A percentile compares a stretch with the other conserved stretches of the same genome.
Evolutionary conservation across 1,140 invertebrate genomes (phyloP).

Genomic region (Drosophila burlai): DNA sequence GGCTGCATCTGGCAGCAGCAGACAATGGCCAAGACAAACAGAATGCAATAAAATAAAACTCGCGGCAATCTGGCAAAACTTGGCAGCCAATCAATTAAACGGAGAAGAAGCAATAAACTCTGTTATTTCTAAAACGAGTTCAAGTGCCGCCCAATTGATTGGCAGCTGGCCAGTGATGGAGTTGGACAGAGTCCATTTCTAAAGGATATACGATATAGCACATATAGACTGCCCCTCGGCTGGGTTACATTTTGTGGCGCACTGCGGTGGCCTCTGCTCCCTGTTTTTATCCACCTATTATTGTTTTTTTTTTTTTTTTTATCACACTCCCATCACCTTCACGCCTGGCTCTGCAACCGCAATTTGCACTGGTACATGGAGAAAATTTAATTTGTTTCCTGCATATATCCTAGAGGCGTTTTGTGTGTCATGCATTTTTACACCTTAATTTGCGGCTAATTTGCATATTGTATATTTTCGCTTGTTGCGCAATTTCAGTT

Average conservation of each 20-base stretch:
- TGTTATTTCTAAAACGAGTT: slow-evolving; percentile 51
- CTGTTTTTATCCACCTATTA: slow-evolving; percentile 8
- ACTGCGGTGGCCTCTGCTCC: slow-evolving; percentile 29
- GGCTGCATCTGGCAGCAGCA: slow-evolving; percentile 53
- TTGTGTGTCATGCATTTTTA: slow-evolving; percentile 82
- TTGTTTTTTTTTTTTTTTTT: slow-evolving; percentile 34
- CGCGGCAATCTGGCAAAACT: slow-evolving; percentile 67
- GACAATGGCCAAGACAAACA: slow-evolving; percentile 46
- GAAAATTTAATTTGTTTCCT: slow-evolving; percentile 77
- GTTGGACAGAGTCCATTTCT: slow-evolving; percentile 3
- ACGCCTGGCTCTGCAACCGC: slow-evolving; percentile 30
- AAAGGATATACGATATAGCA: background rate
- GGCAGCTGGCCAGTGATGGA: slow-evolving; percentile 60
- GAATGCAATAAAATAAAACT: slow-evolving; percentile 64
- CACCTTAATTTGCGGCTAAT: slow-evolving; percentile 81
- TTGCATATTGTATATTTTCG: slow-evolving; percentile 77
- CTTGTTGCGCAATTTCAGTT: slow-evolving; percentile 73
- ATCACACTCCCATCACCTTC: slow-evolving; percentile 13
- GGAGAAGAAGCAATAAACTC: slow-evolving; percentile 66
- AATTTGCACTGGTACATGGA: slow-evolving; percentile 60
- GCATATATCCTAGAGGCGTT: slow-evolving; percentile 72
- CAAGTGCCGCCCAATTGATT: slow-evolving; percentile 50
- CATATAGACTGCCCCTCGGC: slow-evolving; percentile 30
- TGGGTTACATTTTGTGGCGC: slow-evolving; percentile 41
- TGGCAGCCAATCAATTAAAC: slow-evolving; percentile 68